A percentile compares a stretch with the other conserved stretches of the same genome.
Evolutionary conservation across 92 coral and sea anemone genomes (phyloP).

Genomic region (Epizoanthus illoricatus): DNA sequence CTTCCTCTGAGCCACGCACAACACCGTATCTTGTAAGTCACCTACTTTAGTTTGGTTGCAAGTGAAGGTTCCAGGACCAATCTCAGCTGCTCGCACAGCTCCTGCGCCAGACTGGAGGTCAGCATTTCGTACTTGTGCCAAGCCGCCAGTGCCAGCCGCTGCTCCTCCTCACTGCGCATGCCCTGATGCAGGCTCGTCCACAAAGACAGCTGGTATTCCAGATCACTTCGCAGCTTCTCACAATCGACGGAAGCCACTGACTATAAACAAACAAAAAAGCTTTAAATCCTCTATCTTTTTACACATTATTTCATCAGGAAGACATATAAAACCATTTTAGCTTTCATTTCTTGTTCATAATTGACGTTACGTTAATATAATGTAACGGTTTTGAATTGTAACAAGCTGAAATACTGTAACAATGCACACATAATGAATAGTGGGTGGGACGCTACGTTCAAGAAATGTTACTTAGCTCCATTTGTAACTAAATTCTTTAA

Average conservation of each 20-base stretch:
- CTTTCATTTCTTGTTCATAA: no score
- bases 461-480: no score
- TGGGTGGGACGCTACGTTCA: no score
- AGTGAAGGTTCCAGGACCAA: slow-evolving; percentile 95
- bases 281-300: neutral
- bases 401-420: no score
- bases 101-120: slow-evolving; percentile 90
- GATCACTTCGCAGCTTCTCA: slow-evolving; percentile 79
- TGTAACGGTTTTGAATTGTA: no score
- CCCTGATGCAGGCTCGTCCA: slow-evolving; percentile 78
- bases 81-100: slow-evolving; percentile 95
- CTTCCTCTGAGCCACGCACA: no score
- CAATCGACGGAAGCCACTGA: slow-evolving; percentile 61
- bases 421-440: no score
- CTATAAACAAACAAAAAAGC: slow-evolving; percentile 25
- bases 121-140: slow-evolving; percentile 95
- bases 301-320: neutral
- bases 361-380: no score
- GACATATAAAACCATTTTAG: neutral
- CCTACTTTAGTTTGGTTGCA: slow-evolving; percentile 92
- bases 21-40: neutral
- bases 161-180: slow-evolving; percentile 55
- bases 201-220: slow-evolving; percentile 81
- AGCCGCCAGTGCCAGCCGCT: slow-evolving; percentile 73
- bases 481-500: no score